Percentiles rank a stretch among this genome's conserved stretches.
Conservation (phyloP, 2,797 vertebrate genomes). For the Pogonophryne albipinna region DNA sequence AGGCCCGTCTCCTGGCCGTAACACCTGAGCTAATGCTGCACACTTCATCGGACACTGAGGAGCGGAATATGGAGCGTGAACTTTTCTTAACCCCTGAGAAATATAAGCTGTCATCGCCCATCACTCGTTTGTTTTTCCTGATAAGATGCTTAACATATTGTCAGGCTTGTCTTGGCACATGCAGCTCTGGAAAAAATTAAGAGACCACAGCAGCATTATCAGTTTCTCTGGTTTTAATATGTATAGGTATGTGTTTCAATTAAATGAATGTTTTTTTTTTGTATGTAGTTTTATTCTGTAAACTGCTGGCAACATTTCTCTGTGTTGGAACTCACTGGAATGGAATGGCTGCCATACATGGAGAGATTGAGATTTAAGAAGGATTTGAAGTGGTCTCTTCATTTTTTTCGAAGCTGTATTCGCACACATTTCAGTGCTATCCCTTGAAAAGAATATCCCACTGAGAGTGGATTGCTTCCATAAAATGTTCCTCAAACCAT, state of each 20-base stretch:
- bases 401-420: no score
- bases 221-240: no score
- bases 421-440: not conserved
- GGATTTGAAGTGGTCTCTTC: no score
- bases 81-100: not conserved
- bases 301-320: no score
- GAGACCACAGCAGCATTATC: not conserved
- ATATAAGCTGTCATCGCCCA: not conserved
- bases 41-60: not conserved
- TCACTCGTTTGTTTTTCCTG: not conserved
- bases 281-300: no score
- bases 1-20: conserved; percentile 9
- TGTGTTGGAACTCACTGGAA: no score
- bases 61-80: not conserved
- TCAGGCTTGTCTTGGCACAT: not conserved
- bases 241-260: no score
- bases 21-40: conserved; percentile 10
- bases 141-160: not conserved
- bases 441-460: not conserved
- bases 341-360: no score
- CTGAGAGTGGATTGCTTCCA: not conserved
- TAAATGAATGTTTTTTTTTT: no score
- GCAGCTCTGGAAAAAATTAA: no score
- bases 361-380: no score
- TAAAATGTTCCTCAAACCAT: not conserved